Evolutionary conservation across 2,113 vertebrate species (phyloP).

Genomic region (Mormyrus iriodes): DNA sequence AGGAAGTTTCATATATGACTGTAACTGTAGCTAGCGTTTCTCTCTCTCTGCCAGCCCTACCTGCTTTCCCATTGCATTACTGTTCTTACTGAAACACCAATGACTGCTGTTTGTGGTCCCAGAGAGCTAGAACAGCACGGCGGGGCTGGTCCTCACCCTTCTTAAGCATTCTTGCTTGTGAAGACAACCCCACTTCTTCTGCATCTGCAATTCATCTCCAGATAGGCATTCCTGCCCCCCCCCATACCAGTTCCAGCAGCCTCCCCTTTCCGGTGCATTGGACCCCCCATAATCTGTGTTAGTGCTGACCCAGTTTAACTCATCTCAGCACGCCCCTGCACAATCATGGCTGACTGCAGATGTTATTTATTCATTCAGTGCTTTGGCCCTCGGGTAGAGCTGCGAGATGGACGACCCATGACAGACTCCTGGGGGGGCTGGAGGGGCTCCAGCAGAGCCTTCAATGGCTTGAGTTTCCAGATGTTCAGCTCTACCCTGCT

Average conservation of each 20-base stretch:
- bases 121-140: neutral
- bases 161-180: neutral
- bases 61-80: neutral
- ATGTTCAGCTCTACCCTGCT: neutral
- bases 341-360: conserved; percentile 29
- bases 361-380: conserved; percentile 38
- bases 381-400: conserved; percentile 38
- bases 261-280: neutral
- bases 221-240: neutral
- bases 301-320: conserved; percentile 46
- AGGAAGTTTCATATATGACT: neutral
- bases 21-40: neutral
- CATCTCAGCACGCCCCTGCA: conserved; percentile 27
- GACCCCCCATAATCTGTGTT: neutral
- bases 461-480: neutral
- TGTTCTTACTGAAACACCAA: neutral
- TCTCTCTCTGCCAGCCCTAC: neutral
- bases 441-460: neutral
- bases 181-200: neutral
- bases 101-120: neutral
- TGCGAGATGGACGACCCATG: conserved; percentile 35
- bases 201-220: neutral
- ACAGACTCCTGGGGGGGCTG: conserved; percentile 26
- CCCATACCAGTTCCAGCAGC: neutral
- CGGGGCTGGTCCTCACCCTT: neutral